These are phyloP conservation scores for Seriola aureovittata DNA, from an alignment of 2,113 vertebrate species.

Conservation along the genomic window DNA sequence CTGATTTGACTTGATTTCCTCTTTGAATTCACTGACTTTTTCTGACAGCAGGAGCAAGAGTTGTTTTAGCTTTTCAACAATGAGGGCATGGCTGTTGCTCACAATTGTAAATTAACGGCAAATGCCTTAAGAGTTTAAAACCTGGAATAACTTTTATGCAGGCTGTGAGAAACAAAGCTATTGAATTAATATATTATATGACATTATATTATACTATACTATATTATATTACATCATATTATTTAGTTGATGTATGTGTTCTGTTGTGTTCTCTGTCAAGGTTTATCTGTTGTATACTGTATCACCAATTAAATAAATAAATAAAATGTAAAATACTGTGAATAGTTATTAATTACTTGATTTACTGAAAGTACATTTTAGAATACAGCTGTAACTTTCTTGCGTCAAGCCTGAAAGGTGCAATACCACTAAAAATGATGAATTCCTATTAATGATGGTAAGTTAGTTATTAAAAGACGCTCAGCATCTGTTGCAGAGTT, in stretches of 20 bases:
- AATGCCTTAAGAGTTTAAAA: background rate
- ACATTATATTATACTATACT: too few relatives aligned
- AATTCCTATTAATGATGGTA: too few relatives aligned
- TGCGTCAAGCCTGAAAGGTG: background rate
- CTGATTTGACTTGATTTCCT: background rate
- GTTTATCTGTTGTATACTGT: too few relatives aligned
- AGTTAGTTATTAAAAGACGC: too few relatives aligned
- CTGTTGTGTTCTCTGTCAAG: too few relatives aligned
- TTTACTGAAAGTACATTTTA: background rate
- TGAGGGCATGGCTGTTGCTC: background rate
- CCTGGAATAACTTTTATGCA: background rate
- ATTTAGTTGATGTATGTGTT: too few relatives aligned
- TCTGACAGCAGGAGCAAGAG: background rate
- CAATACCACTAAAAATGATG: background rate
- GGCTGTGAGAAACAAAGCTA: background rate
- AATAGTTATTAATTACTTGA: too few relatives aligned
- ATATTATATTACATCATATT: too few relatives aligned
- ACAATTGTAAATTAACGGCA: background rate
- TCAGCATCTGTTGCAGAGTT: background rate
- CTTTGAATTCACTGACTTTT: background rate
- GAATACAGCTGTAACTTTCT: background rate
- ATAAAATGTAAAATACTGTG: too few relatives aligned
- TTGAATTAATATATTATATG: too few relatives aligned
- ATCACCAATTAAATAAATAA: too few relatives aligned
- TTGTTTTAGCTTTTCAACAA: constrained; percentile 17